Conservation (phyloP, 2,797 vertebrate species). For the Sebastes kiyomatsui region DNA sequence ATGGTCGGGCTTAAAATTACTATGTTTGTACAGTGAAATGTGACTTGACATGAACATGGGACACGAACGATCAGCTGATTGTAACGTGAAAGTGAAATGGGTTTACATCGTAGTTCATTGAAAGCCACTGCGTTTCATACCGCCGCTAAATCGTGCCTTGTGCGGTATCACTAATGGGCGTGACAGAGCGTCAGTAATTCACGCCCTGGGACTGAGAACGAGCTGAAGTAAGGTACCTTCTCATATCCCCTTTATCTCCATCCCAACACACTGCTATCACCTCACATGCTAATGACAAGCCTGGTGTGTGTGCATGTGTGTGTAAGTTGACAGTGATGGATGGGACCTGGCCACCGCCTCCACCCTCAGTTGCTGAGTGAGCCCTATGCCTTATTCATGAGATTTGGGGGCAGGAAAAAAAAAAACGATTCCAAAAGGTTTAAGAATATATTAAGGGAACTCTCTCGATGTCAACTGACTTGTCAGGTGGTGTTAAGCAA, state of each 20-base stretch:
- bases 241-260: constrained; percentile 1
- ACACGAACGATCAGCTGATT: too few species aligned
- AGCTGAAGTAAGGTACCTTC: background rate
- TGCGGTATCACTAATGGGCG: too few species aligned
- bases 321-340: constrained; percentile 86
- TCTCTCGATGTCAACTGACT: constrained; percentile 86
- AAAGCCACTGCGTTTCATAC: too few species aligned
- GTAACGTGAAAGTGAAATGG: too few species aligned
- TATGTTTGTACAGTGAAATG: too few species aligned
- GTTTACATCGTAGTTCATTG: too few species aligned
- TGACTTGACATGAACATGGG: too few species aligned
- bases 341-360: constrained; percentile 84
- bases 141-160: too few species aligned
- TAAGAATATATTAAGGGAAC: constrained; percentile 90
- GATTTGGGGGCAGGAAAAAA: constrained; percentile 82
- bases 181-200: too few species aligned
- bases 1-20: too few species aligned
- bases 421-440: constrained; percentile 86
- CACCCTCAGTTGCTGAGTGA: constrained; percentile 89
- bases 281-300: background rate
- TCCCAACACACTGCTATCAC: constrained; percentile 10
- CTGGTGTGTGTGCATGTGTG: background rate
- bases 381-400: constrained; percentile 92
- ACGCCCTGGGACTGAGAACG: too few species aligned
- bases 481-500: constrained; percentile 86